Base-by-base conservation (phyloP, 2,888 invertebrate species). In the Nomada fabriciana region DNA sequence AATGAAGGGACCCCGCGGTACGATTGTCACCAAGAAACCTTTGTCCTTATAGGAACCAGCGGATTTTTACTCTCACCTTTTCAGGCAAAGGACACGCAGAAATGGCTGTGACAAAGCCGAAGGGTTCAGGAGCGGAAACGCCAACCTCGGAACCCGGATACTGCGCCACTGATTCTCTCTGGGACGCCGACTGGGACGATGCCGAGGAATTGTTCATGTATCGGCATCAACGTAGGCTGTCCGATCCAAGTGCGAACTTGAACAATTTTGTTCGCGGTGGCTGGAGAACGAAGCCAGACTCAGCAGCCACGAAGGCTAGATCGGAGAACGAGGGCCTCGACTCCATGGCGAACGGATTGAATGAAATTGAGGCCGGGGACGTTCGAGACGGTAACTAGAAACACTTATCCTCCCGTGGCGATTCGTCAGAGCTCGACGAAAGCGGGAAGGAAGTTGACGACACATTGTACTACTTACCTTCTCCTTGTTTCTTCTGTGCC, bases 1-100 rank as follows among this genome's bases (percentile, higher is more conserved):
- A 81, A 98, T 99, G 98, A 97, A 99, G 94, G 99, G 99, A 18
- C 99, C 99, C 18, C 97, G 97, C 92, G 98, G 98, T 86, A 90
- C 57, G 83, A 43, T 53, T 13, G 4, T 42, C 13, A 9, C 3
- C 11, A 50, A 13, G 15, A 18, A 70, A 23, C 5, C 15, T 4
- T 15, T 15, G 4, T 3, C 25, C 11, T 1, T 5, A 7, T 36
- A 64, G 2, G 20, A 7, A 9, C 23, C 15, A 2, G 42, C 13
- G 2, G n/a, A 20, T 13, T 4, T 55, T n/a, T 15, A 53, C 10
- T 2, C 15, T 36, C 36, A 15, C 29, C 2, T 0, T 47, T 7
- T 67, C 61, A 93, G 93, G 93, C 20, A 99, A 98, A 95, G 98
- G 98, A 0, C 98, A 98, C 94, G 99, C 99, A 0, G 99, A 99